Evolutionary conservation across 37 sponge, comb jelly and placozoan species (phyloP).

Genomic region (Halisarca cf. caerulea): DNA sequence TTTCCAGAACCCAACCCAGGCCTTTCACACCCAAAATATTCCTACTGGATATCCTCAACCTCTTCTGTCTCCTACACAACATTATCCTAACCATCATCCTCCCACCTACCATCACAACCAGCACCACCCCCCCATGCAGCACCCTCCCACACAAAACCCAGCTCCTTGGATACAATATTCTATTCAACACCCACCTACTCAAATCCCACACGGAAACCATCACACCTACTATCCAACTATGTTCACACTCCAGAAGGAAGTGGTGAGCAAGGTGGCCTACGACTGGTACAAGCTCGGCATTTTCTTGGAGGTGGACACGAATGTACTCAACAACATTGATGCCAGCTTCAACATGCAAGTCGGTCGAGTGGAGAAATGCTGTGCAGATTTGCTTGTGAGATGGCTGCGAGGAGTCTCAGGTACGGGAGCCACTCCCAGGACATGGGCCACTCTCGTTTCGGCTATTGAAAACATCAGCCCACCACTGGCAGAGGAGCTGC

Average conservation of each 20-base stretch:
- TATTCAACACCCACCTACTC: too few species aligned
- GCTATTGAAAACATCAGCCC: background rate
- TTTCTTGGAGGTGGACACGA: background rate
- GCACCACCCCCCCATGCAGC: too few species aligned
- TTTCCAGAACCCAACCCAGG: too few species aligned
- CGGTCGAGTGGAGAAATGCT: constrained; percentile 1
- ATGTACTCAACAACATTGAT: background rate
- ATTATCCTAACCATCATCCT: too few species aligned
- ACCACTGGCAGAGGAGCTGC: background rate
- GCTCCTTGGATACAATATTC: too few species aligned
- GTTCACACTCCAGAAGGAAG: background rate
- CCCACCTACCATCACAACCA: too few species aligned
- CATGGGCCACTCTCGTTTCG: background rate
- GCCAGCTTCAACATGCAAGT: background rate
- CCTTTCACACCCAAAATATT: too few species aligned
- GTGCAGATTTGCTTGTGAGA: background rate
- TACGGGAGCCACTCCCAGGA: background rate
- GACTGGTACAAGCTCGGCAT: background rate
- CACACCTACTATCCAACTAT: background rate
- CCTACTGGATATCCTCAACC: too few species aligned
- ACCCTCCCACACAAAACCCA: too few species aligned
- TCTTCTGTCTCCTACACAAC: too few species aligned
- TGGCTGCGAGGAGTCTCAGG: background rate
- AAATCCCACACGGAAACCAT: too few species aligned
- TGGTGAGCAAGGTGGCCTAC: background rate